Conservation (phyloP, 2,113 vertebrate genomes). For the Nycticorax nycticorax region DNA sequence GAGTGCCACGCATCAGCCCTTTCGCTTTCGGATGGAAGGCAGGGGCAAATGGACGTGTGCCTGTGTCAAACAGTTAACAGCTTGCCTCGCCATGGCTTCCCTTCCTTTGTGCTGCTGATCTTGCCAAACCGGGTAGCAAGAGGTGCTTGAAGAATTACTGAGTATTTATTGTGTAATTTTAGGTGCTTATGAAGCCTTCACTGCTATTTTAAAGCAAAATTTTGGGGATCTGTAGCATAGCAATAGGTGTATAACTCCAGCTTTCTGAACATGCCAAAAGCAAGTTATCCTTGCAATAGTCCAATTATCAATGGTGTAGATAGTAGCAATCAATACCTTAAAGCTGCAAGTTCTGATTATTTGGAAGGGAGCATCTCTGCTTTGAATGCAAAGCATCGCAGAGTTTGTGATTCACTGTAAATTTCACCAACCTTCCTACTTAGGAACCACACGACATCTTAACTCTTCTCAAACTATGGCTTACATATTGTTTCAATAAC, state of each 20-base stretch:
- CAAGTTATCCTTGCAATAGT: not conserved
- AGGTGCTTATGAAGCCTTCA: conserved; percentile 39
- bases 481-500: conserved; percentile 3
- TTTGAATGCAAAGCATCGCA: not conserved
- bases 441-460: not conserved
- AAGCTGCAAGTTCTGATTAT: not conserved
- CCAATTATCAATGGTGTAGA: not conserved
- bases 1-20: not conserved
- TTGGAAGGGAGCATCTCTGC: not conserved
- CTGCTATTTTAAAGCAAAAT: conserved; percentile 38
- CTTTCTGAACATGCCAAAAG: conserved; percentile 27
- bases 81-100: not conserved
- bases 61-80: not conserved
- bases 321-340: not conserved
- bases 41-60: not conserved
- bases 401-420: not conserved
- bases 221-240: conserved; percentile 42
- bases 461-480: not conserved
- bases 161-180: conserved; percentile 29
- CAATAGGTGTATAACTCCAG: conserved; percentile 40
- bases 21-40: not conserved
- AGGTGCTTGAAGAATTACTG: conserved; percentile 41
- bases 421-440: not conserved
- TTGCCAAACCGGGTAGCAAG: conserved; percentile 8
- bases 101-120: conserved; percentile 18